These are phyloP conservation scores for Laothoe populi DNA, from an alignment of 2,888 invertebrate genomes.

Conservation along the genomic window DNA sequence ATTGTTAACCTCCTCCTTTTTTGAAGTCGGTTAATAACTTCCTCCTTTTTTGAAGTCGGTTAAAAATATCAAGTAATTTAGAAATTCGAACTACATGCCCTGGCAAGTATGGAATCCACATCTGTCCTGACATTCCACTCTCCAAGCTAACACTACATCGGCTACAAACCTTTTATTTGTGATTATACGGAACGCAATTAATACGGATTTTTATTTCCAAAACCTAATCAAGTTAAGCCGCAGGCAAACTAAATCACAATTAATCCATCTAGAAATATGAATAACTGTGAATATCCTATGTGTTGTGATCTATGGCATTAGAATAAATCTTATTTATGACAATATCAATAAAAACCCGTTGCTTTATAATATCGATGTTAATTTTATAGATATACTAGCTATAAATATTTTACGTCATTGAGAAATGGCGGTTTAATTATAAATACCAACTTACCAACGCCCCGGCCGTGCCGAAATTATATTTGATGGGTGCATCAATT, in stretches of 20 bases:
- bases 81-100: no score
- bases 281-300: neutral
- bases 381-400: neutral
- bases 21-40: no score
- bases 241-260: constrained; percentile 1
- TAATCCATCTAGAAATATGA: constrained; percentile 1
- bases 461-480: constrained; percentile 8
- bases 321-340: constrained; percentile 12
- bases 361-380: constrained; percentile 9
- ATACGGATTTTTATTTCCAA: neutral
- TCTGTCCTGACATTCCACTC: no score
- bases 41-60: no score
- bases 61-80: no score
- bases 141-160: no score
- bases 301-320: neutral
- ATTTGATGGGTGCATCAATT: neutral
- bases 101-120: no score
- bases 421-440: constrained; percentile 10
- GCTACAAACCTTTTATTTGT: no score
- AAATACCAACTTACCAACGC: neutral
- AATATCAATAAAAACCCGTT: constrained; percentile 17
- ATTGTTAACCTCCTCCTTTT: no score
- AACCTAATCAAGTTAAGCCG: neutral
- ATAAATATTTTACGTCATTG: constrained; percentile 17
- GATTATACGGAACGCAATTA: neutral